Percentiles rank a stretch among this genome's conserved stretches.
Conservation (phyloP, 53 echinoderm and acorn worm species). For the Echinometra lucunter region DNA sequence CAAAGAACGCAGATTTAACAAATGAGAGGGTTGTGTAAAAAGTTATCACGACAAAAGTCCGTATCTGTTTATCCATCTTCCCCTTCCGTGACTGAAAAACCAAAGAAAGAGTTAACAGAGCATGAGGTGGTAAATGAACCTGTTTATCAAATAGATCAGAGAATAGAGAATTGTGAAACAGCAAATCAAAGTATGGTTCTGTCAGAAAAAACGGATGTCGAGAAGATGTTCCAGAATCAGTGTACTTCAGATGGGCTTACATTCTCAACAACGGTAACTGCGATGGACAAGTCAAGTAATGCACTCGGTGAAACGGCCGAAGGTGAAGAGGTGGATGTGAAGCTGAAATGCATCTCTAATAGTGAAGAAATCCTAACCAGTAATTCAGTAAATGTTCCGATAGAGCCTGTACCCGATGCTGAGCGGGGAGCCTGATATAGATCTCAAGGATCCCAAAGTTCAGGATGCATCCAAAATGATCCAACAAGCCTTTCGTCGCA, state of each 20-base stretch:
- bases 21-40: conserved; percentile 42
- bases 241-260: no score
- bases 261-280: background rate
- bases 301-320: conserved; percentile 1
- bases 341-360: no score
- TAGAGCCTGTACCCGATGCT: background rate
- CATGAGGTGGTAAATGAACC: background rate
- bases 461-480: conserved; percentile 51
- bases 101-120: background rate
- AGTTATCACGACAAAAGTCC: conserved; percentile 36
- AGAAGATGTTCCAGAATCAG: background rate
- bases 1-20: background rate
- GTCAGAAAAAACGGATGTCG: background rate
- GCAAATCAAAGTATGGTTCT: background rate
- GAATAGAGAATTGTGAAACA: background rate
- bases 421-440: conserved; percentile 6
- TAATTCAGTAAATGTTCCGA: background rate
- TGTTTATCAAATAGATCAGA: background rate
- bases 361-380: background rate
- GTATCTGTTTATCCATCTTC: background rate
- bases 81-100: background rate
- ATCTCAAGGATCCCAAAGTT: conserved; percentile 33
- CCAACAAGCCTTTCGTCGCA: conserved; percentile 49
- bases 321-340: background rate
- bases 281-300: background rate